Evolutionary conservation across 2,888 invertebrate species (phyloP), one percentile per base, ranked within the genome.

Genomic region (Leuctra nigra): DNA sequence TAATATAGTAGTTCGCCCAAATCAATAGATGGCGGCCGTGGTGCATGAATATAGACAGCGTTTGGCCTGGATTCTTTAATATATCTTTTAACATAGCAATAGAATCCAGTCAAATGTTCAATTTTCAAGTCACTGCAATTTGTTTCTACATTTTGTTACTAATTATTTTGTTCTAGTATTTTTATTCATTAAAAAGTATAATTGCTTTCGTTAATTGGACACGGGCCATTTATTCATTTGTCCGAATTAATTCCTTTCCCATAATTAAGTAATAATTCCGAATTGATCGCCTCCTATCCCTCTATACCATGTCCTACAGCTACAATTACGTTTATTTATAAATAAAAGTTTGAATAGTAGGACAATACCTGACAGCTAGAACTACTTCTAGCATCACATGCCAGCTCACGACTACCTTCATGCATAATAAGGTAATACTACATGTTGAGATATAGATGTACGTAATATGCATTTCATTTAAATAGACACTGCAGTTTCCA

Each of bases 1-100:
- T n/a, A n/a, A 48, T 29, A 25, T 29, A 48, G 29, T 29, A 48
- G 16, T 18, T 16, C 33, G 14, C 25, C 18, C 33, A 48, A 48
- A 48, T 29, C 25, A n/a, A 48, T 29, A n/a, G 14, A 29, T 48
- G 48, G 48, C 29, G 25, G 48, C 29, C 48, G 48, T 24, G 46
- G 46, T 33, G n/a, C n/a, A n/a, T n/a, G n/a, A n/a, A n/a, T n/a
- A n/a, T n/a, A n/a, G n/a, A n/a, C n/a, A n/a, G n/a, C n/a, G n/a
- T n/a, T 48, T 48, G 48, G 48, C 14, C 25, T 29, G 48, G 48
- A 48, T 29, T 29, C 48, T 29, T 48, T 48, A n/a, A 48, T 46
- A 29, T 20, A 48, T 48, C 14, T 25, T 48, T 48, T 20, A n/a
- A 25, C 48, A 14, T 48, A 33, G 48, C 48, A 48, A 48, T 48